Conservation (phyloP, 2,113 vertebrate species). For the Onychorhynchus coronatus region DNA sequence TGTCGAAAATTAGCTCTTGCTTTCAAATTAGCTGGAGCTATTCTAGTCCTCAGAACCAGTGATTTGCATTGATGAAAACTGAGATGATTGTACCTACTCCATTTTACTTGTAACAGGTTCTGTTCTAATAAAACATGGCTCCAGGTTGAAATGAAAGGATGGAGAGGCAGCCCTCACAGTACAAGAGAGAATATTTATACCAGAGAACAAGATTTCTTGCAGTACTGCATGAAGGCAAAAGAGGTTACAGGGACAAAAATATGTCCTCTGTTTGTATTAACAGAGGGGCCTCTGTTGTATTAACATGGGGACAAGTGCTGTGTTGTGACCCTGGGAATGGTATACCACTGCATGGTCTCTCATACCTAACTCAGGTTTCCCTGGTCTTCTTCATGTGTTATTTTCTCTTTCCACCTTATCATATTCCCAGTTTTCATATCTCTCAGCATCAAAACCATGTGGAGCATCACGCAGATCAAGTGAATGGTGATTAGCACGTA, state of each 20-base stretch:
- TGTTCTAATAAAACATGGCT: neutral
- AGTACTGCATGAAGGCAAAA: neutral
- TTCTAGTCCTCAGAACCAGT: neutral
- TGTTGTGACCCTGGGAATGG: neutral
- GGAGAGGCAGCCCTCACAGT: neutral
- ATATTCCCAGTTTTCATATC: neutral
- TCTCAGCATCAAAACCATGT: neutral
- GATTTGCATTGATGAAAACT: neutral
- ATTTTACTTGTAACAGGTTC: neutral
- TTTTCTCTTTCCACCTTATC: neutral
- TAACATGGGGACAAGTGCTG: rapidly evolving
- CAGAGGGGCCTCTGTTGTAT: neutral
- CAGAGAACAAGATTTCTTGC: neutral
- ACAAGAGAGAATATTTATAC: neutral
- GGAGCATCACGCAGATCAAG: neutral
- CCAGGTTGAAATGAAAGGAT: neutral
- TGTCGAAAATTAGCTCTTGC: neutral
- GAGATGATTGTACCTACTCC: neutral
- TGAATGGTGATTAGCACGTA: neutral
- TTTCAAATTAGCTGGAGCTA: neutral
- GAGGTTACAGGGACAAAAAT: neutral
- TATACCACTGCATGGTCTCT: neutral
- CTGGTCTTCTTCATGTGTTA: neutral
- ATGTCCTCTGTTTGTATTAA: too few species aligned
- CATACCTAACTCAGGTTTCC: neutral